These are phyloP conservation scores for Bos indicus DNA, from an alignment of 2,113 vertebrate species.

Conservation along the genomic window DNA sequence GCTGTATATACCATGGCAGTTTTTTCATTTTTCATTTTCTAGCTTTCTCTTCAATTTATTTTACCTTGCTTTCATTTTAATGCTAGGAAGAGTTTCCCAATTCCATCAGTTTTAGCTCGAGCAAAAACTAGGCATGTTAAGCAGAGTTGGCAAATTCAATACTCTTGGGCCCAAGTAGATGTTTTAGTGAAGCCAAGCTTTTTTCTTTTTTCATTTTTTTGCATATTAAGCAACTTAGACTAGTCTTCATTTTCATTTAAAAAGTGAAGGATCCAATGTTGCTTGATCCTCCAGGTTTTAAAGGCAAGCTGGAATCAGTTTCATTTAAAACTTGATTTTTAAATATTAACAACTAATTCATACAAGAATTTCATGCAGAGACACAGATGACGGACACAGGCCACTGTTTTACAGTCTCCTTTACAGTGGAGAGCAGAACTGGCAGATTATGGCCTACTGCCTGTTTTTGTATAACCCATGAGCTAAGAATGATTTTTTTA, in stretches of 20 bases:
- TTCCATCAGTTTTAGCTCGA: neutral
- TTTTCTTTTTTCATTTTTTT: neutral
- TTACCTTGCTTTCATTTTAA: neutral
- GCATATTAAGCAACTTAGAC: neutral
- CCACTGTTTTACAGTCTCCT: neutral
- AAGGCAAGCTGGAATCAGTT: neutral
- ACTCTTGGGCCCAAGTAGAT: neutral
- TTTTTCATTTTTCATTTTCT: neutral
- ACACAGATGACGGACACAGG: neutral
- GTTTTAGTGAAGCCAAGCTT: neutral
- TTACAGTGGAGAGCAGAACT: neutral
- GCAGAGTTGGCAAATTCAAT: neutral
- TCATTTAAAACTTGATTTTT: neutral
- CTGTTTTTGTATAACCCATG: neutral
- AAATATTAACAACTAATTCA: neutral
- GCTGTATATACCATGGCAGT: neutral
- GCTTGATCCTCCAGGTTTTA: neutral
- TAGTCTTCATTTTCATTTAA: neutral
- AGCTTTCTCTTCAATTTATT: neutral
- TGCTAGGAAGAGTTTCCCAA: neutral
- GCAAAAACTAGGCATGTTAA: neutral
- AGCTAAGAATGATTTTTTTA: neutral
- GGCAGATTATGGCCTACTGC: neutral
- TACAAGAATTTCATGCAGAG: neutral
- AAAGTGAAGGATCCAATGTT: neutral